These are phyloP conservation scores for Python bivittatus DNA, from an alignment of 2,113 vertebrate genomes.

Conservation along the genomic window DNA sequence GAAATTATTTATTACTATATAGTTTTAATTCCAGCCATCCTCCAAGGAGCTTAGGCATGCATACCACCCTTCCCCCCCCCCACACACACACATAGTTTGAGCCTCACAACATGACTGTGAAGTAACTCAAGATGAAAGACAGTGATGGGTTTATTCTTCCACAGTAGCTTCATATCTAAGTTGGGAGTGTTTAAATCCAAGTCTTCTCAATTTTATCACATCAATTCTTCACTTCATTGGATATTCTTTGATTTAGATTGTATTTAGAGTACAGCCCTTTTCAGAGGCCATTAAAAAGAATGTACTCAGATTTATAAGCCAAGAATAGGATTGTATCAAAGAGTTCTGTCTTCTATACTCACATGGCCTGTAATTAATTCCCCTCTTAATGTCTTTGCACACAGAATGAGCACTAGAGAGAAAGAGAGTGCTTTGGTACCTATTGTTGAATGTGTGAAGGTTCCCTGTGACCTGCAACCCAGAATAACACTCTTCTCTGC, in stretches of 20 bases:
- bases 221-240: not conserved
- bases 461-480: not conserved
- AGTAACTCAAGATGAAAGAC: not conserved
- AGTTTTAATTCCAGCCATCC: not conserved
- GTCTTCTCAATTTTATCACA: not conserved
- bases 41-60: not conserved
- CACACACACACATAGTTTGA: not conserved
- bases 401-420: not conserved
- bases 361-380: not conserved
- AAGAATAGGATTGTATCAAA: not conserved
- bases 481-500: not conserved
- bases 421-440: not conserved
- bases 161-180: not conserved
- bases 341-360: not conserved
- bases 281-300: not conserved
- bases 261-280: not conserved
- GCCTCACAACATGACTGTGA: not conserved
- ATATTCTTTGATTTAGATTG: not conserved
- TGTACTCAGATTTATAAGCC: not conserved
- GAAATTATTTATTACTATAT: not conserved
- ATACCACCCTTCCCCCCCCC: not conserved
- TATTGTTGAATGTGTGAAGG: not conserved
- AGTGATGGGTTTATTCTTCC: not conserved
- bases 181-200: not conserved
- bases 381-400: not conserved